phyloP scores from a whole-genome alignment of 2,797 vertebrate species.

The Falco cherrug region DNA sequence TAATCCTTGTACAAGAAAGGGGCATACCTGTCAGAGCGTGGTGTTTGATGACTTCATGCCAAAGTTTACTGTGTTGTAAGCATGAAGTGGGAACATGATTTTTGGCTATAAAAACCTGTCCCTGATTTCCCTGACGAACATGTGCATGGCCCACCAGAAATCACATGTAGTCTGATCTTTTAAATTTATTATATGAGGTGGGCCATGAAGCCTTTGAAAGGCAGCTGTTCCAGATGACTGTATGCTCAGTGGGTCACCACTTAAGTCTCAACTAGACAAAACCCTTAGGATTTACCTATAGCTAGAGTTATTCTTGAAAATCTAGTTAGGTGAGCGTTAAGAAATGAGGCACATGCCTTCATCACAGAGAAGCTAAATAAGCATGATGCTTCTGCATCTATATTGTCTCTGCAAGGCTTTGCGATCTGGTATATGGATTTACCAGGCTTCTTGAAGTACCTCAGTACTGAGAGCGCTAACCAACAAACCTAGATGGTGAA shows the following conservation, averaged over 20 bases:
- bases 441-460: not conserved
- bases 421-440: not conserved
- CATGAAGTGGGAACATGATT: not conserved
- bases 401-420: not conserved
- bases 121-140: not conserved
- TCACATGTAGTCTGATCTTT: not conserved
- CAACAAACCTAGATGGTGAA: not conserved
- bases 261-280: not conserved
- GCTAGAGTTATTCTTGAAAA: not conserved
- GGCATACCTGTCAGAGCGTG: accelerated
- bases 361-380: not conserved
- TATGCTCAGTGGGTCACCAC: not conserved
- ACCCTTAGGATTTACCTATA: not conserved
- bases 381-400: not conserved
- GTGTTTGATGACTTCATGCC: not conserved
- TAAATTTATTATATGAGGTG: not conserved
- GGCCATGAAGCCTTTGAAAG: not conserved
- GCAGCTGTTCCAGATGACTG: not conserved
- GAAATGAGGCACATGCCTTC: not conserved
- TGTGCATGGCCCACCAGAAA: not conserved
- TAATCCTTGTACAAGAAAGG: not conserved
- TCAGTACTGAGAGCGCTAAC: not conserved
- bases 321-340: not conserved
- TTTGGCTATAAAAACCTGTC: not conserved
- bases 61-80: not conserved